Conservation (phyloP, 2,888 invertebrate genomes). For the Spodoptera littoralis region DNA sequence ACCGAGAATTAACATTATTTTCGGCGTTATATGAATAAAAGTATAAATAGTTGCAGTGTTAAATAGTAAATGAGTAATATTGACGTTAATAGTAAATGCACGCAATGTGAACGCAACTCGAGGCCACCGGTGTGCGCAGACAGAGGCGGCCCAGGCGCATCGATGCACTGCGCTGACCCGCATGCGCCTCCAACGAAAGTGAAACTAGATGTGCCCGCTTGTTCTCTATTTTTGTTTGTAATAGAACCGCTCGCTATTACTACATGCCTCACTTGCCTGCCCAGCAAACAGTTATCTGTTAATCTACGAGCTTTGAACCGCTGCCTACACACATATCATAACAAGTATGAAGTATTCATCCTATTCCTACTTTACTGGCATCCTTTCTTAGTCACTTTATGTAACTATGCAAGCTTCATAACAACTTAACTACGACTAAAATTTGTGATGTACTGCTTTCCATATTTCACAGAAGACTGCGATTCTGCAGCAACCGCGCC, state of each 20-base stretch:
- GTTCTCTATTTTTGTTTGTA: slow-evolving; percentile 70
- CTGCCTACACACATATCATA: background rate
- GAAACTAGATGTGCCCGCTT: slow-evolving; percentile 75
- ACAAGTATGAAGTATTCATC: background rate
- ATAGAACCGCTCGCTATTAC: slow-evolving; percentile 56
- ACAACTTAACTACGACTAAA: slow-evolving; percentile 20
- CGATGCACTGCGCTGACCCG: slow-evolving; percentile 74
- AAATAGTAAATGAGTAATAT: slow-evolving; percentile 41
- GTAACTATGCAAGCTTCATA: slow-evolving; percentile 7
- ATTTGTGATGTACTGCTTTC: slow-evolving; percentile 36
- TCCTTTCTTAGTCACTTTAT: slow-evolving; percentile 10
- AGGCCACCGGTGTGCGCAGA: slow-evolving; percentile 52
- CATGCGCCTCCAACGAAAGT: slow-evolving; percentile 78
- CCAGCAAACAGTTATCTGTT: slow-evolving; percentile 47
- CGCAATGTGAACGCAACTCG: slow-evolving; percentile 58
- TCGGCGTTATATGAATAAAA: slow-evolving; percentile 8
- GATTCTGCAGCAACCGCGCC: slow-evolving; percentile 13
- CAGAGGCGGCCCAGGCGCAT: slow-evolving; percentile 60
- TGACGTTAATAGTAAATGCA: slow-evolving; percentile 48
- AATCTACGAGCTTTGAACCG: slow-evolving; percentile 45
- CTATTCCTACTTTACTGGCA: slow-evolving; percentile 2
- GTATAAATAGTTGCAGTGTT: slow-evolving; percentile 38
- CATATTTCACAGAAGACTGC: slow-evolving; percentile 42
- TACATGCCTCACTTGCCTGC: slow-evolving; percentile 27
- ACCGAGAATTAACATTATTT: slow-evolving; percentile 3